Evolutionary conservation across 1,140 invertebrate genomes (phyloP), one percentile per base, ranked within the genome.

Genomic region (Drosophila jambulina): DNA sequence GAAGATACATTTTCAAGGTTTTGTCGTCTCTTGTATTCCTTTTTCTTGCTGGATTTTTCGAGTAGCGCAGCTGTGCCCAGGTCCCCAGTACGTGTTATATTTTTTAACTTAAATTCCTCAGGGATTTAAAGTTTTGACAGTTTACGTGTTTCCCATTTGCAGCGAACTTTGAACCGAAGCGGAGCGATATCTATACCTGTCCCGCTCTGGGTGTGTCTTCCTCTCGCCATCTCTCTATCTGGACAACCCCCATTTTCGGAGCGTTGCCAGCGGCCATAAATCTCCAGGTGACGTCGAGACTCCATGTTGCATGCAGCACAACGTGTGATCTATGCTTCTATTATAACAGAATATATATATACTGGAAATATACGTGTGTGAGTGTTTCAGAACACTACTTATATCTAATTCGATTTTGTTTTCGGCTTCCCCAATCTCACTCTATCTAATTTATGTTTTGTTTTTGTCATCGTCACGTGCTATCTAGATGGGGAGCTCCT

Each of bases 111-210:
- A 86, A 91, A 91, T 91, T 91, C 86, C 86, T 80, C 67, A 56
- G 86, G 86, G 86, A 91, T 82, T 91, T 91, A 86, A 91, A 91
- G 86, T 91, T 91, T 91, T 91, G 86, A 91, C 86, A 91, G 86
- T 86, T 91, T 91, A 91, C 85, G 85, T 90, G 85, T 90, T 90
- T 90, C 86, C 85, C 68, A 74, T 90, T 82, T 82, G 75, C 81
- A 79, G 62, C 85, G 85, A 90, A 88, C 86, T 90, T 88, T 90
- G 84, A 81, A 88, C 85, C 71, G 64, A 69, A 64, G 48, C 48
- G 59, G 54, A 82, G 68, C 46, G 43, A 64, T 45, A 46, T 36
- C 36, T 67, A 56, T 58, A 32, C 60, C 68, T 60, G 40, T 29
- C 64, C 13, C 36, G 15, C 63, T 40, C 49, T 29, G 36, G 56